Base-by-base conservation (phyloP, 2,888 invertebrate genomes). In the Tuta absoluta region DNA sequence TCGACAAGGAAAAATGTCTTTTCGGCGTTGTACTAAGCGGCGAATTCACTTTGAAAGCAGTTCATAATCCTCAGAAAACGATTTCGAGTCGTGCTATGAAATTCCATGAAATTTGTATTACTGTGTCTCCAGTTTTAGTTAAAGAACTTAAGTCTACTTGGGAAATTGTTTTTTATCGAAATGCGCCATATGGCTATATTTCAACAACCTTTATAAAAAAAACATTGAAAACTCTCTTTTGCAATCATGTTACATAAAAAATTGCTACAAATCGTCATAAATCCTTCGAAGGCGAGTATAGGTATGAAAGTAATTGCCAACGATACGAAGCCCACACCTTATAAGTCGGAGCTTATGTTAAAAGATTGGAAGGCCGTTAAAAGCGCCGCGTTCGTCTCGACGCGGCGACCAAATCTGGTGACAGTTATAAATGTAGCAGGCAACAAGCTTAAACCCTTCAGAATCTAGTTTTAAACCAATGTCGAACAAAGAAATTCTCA, bases 391-490 rank as follows among this genome's bases (percentile, higher is more conserved):
- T 48, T 59, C 67, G 60, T 65, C 68, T 67, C 41, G 62, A 65
- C 62, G 63, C 66, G 68, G 72, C 57, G 23, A 66, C 74, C 71
- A 70, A 75, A 76, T 68, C 66, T 68, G 76, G 73, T 70, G 80
- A 79, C 80, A 80, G 79, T 73, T 75, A 80, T 73, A 76, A 79
- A 79, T 79, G 76, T 73, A 68, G n/a, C 69, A 51, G 38, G 49
- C 59, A 33, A 56, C 56, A 28, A 28, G 28, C 11, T 24, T 24
- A 28, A 23, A 53, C 49, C 49, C n/a, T 49, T 21, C 19, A 10
- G 10, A 21, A 1, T 33, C 5, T 5, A 28, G 3, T 28, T 28
- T 28, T 2, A 28, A 28, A 28, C 28, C 28, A 10, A 33, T 10
- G 33, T 33, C 7, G 33, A 33, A 33, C 33, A 33, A 28, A 33